These are phyloP conservation scores for Patella ulyssiponensis DNA, from an alignment of 2,888 invertebrate species.

Conservation along the genomic window DNA sequence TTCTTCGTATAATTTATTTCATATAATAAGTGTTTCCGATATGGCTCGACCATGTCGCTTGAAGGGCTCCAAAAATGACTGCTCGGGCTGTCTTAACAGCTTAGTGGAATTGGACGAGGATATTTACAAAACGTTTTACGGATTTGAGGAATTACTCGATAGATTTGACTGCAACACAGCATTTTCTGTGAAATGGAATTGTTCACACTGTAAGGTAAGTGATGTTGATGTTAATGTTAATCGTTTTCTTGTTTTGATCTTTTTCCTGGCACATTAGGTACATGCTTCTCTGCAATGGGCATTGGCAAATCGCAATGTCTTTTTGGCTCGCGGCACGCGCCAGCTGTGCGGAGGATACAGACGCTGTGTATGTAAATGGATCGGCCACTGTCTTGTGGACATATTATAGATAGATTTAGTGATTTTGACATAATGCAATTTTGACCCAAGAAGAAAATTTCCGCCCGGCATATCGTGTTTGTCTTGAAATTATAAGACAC, in stretches of 20 bases:
- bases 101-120: slow-evolving; percentile 12
- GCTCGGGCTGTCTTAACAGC: not conserved
- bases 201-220: slow-evolving; percentile 9
- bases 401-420: not conserved
- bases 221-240: not conserved
- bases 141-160: slow-evolving; percentile 12
- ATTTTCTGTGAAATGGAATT: slow-evolving; percentile 6
- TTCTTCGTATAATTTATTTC: slow-evolving; percentile 9
- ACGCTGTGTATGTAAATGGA: too few species aligned
- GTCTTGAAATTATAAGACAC: not conserved
- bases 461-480: not conserved
- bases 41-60: not conserved
- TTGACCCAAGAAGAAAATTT: not conserved
- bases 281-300: too few species aligned
- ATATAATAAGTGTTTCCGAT: slow-evolving; percentile 10
- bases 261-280: too few species aligned
- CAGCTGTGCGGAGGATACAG: not conserved
- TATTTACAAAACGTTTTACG: slow-evolving; percentile 6
- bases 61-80: not conserved
- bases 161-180: slow-evolving; percentile 4
- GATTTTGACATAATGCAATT: slow-evolving; percentile 13
- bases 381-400: too few species aligned
- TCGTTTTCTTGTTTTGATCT: too few species aligned
- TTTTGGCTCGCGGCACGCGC: slow-evolving; percentile 5
- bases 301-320: not conserved